Base-by-base conservation (phyloP, 2,888 invertebrate genomes). In the Drosophila anomalata region DNA sequence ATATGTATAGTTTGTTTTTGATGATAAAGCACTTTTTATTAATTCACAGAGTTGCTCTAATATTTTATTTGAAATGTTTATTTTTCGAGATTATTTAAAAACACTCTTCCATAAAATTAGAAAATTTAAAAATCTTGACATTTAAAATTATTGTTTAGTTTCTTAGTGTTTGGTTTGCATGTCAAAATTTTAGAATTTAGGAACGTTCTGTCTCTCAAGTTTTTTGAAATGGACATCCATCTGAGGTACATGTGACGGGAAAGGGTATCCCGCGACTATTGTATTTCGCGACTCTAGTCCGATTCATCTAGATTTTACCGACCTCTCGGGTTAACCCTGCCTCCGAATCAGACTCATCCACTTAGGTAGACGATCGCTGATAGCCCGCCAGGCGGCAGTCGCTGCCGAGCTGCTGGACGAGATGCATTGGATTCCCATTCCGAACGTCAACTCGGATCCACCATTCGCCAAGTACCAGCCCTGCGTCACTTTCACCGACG, bases 401-500 rank as follows among this genome's bases (percentile, higher is more conserved):
- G 9, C 11, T 22, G 6, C 22, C 22, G 20, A 12, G n/a, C 24
- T 9, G 20, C 22, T n/a, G 11, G 5, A 11, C 11, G 14, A 39
- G 11, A 29, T 50, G 36, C 17, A 39, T 20, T 8, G 41, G 11
- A 39, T 42, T 14, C 36, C 8, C 41, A 41, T 31, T 26, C 48
- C 39, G 20, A 7, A 24, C 48, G 33, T n/a, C 14, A n/a, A 36
- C 20, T 48, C 26, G 22, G 42, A 14, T 2, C 11, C 2, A n/a
- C 29, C 26, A 0, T 1, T 22, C 31, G 12, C 14, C 14, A 22
- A 42, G 20, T 75, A 54, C 42, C 33, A 33, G 57, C 50, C 71
- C n/a, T 57, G 56, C 20, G 57, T 78, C 11, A 33, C n/a, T 0
- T 81, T 59, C 12, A 44, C 76, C 3, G 17, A 47, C 0, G 12